Evolutionary conservation across 35 echinoderm and acorn worm species (phyloP).

Genomic region (Apostichopus parvimensis): DNA sequence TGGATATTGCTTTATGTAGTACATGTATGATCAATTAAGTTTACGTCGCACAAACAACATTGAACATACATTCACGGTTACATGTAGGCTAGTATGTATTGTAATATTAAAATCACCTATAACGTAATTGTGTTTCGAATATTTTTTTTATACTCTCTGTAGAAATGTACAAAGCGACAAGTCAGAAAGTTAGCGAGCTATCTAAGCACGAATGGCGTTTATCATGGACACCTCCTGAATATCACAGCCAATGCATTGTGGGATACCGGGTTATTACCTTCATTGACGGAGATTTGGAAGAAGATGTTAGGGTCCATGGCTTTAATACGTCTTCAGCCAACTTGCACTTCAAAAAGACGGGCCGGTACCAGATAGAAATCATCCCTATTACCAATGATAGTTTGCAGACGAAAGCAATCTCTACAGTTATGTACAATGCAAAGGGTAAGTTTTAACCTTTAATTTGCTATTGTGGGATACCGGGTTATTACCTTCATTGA

Average conservation of each 20-base stretch:
- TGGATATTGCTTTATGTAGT: too few species aligned
- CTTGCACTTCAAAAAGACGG: not conserved
- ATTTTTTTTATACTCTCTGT: not conserved
- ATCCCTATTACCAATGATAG: not conserved
- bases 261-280: constrained; percentile 10
- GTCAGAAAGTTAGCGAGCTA: not conserved
- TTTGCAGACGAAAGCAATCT: not conserved
- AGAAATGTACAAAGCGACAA: constrained; percentile 33
- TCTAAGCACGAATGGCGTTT: not conserved
- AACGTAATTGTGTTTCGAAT: too few species aligned
- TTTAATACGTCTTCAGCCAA: not conserved
- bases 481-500: not conserved
- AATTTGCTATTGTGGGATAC: not conserved
- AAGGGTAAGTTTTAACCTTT: not conserved
- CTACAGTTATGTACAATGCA: not conserved
- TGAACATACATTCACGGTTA: too few species aligned
- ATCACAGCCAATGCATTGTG: constrained; percentile 24
- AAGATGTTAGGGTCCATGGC: not conserved
- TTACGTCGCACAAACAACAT: too few species aligned
- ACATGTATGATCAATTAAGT: too few species aligned
- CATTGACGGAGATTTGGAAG: constrained; percentile 5
- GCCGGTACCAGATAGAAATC: constrained; percentile 26
- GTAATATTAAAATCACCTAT: too few species aligned
- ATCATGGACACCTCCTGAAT: constrained; percentile 9
- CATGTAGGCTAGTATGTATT: too few species aligned